Percentiles rank a stretch among this genome's conserved stretches.
Evolutionary conservation across 2,797 vertebrate species (phyloP).

Genomic region (Lophius americanus): DNA sequence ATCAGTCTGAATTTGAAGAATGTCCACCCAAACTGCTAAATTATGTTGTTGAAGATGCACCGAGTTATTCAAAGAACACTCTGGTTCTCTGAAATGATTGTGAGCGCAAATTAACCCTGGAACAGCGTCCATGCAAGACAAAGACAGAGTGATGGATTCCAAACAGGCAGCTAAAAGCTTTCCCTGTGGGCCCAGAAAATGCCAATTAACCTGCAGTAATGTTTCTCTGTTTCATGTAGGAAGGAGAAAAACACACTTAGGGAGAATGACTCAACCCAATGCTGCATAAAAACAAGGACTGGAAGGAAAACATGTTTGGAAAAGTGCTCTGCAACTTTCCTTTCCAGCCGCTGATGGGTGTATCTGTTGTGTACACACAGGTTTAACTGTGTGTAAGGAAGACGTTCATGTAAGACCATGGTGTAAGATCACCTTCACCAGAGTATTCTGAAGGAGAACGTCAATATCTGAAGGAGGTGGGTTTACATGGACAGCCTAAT

Average conservation of each 20-base stretch:
- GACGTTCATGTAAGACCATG: no score
- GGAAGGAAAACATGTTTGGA: neutral
- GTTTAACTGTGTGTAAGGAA: no score
- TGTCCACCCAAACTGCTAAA: constrained; percentile 5
- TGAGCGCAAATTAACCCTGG: constrained; percentile 15
- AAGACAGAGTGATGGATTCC: neutral
- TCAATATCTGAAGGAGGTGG: no score
- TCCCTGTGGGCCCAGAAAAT: constrained; percentile 1
- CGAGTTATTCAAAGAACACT: constrained; percentile 14
- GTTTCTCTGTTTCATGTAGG: constrained; percentile 20
- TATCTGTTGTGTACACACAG: no score
- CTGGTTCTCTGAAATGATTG: neutral
- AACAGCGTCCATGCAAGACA: neutral
- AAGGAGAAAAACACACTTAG: constrained; percentile 8
- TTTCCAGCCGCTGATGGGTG: no score
- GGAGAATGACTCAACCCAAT: constrained; percentile 7
- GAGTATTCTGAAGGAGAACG: no score
- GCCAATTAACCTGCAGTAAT: constrained; percentile 31
- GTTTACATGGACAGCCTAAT: no score
- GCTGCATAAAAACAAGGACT: neutral
- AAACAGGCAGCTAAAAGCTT: constrained; percentile 17
- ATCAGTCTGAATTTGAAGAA: neutral
- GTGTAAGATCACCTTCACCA: no score
- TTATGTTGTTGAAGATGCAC: constrained; percentile 16
- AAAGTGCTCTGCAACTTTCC: neutral